Percentiles rank a stretch among this genome's conserved stretches.
Conservation (phyloP, 2,113 vertebrate genomes). For the Ceyx melanurus region DNA sequence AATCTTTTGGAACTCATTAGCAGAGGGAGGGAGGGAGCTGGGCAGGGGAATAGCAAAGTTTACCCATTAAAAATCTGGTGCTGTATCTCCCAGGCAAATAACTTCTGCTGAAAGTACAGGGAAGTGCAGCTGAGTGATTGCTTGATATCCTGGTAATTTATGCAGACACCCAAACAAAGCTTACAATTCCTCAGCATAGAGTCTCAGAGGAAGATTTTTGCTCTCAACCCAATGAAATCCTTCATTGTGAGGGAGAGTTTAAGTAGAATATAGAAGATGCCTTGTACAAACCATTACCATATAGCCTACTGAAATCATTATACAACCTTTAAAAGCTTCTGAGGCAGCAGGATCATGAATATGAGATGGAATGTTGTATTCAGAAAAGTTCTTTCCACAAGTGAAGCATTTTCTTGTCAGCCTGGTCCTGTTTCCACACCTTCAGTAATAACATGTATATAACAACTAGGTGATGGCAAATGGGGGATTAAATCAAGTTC, state of each 20-base stretch:
- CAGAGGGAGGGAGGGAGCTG: background rate
- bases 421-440: background rate
- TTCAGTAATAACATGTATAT: background rate
- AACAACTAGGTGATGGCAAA: background rate
- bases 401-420: background rate
- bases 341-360: background rate
- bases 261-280: background rate
- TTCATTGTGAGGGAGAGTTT: background rate
- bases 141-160: background rate
- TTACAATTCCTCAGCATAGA: background rate
- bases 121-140: background rate
- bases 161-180: background rate
- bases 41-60: background rate
- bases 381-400: background rate
- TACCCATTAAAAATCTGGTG: background rate
- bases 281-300: background rate
- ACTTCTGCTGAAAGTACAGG: background rate
- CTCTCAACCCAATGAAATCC: background rate
- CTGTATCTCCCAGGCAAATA: background rate
- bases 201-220: background rate
- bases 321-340: background rate
- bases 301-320: background rate
- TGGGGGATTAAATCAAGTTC: background rate
- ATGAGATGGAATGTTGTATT: background rate
- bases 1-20: conserved; percentile 43